Conservation (phyloP, 1,140 invertebrate genomes). For the Conus betulinus region DNA sequence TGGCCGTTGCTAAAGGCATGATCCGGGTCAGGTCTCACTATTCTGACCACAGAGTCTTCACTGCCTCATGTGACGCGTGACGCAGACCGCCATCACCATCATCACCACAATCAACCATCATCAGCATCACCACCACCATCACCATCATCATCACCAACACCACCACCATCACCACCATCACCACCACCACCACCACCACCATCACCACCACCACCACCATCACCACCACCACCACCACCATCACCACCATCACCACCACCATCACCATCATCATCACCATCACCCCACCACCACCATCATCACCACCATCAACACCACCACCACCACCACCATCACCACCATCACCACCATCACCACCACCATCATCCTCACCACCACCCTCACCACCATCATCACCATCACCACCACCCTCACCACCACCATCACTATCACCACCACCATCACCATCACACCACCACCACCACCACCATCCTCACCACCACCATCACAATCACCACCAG, state of each 20-base stretch:
- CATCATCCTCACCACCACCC: no score
- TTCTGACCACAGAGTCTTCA: background rate
- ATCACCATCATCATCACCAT: background rate
- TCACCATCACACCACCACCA: background rate
- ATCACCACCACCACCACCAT: background rate
- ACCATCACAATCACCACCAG: no score
- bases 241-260: background rate
- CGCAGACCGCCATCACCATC: no score
- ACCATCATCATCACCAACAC: no score
- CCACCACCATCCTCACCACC: background rate
- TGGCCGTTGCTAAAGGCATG: background rate
- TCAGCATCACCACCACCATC: no score
- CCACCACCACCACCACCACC: background rate
- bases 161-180: background rate
- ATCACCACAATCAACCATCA: no score
- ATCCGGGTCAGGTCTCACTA: background rate
- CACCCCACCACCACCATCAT: background rate
- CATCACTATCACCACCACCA: background rate
- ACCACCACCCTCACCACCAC: no score
- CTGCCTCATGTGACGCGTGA: background rate
- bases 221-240: background rate
- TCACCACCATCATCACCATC: no score
- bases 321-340: no score
- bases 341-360: no score
- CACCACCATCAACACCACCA: no score